Evolutionary conservation across 2,888 invertebrate genomes (phyloP), one percentile per base, ranked within the genome.

Genomic region (Entomobrya multifasciata): DNA sequence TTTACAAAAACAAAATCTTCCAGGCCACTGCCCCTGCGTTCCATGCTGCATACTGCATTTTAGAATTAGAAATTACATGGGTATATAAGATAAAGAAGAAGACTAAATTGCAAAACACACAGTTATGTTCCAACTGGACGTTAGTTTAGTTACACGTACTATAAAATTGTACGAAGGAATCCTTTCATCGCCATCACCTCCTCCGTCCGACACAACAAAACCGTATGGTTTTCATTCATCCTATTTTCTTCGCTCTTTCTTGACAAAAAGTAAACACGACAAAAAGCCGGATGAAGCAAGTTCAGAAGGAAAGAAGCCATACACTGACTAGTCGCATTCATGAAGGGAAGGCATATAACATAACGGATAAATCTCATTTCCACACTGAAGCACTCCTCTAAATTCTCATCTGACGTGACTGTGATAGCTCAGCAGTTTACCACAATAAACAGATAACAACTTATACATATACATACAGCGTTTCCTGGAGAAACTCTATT

Each of bases 351-450:
- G 65, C 36, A 67, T 20, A 52, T 65, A 67, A 67, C 41, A 41
- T 3, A 41, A 13, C 36, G 13, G 60, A 82, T 74, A 82, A 82
- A 81, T 81, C 81, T 72, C 70, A 81, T 81, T 81, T 81, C 57
- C 36, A 44, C 65, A 44, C 60, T 82, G 36, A 55, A 80, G 11
- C 44, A 57, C 82, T 74, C 74, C n/a, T n/a, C 72, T 82, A 82
- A 82, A 82, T 74, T 82, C 62, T 82, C 82, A 74, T 81, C 60
- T 81, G 70, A 82, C 82, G 82, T 82, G 82, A 82, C 82, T 82
- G 82, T 49, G 74, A 82, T 82, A 74, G 82, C 47, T 81, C 80
- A 80, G 70, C 79, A 65, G 47, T 79, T 79, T 65, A 79, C 78
- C 78, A 78, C 62, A 25, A 27, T 25, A 52, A 47, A 22, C n/a